A percentile compares a stretch with the other conserved stretches of the same genome.
Conservation (phyloP, 2,113 vertebrate species). For the Pseudois nayaur region DNA sequence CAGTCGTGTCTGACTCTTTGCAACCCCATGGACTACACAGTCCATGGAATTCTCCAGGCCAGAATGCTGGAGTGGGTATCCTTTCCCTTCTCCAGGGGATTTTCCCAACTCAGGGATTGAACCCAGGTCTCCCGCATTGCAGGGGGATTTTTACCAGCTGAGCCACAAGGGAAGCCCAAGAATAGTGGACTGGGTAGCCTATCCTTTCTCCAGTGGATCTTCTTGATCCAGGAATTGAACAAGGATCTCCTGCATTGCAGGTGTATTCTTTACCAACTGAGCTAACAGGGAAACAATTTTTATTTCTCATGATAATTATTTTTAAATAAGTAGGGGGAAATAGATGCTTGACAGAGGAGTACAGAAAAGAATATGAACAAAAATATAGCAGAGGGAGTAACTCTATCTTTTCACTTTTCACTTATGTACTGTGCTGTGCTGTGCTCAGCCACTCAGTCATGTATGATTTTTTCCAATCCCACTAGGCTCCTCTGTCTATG, state of each 20-base stretch:
- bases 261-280: neutral
- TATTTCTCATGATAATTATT: neutral
- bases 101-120: neutral
- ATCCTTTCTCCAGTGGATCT: neutral
- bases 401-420: neutral
- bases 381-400: neutral
- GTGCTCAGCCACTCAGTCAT: neutral
- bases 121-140: neutral
- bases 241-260: neutral
- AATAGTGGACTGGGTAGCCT: neutral
- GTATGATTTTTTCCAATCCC: neutral
- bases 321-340: neutral
- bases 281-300: neutral
- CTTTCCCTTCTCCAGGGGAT: neutral
- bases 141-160: neutral
- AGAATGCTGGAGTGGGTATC: neutral
- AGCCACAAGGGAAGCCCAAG: neutral
- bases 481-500: neutral
- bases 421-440: neutral
- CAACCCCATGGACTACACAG: neutral
- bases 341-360: neutral
- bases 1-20: neutral
- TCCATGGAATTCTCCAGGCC: neutral
- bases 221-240: neutral
- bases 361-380: neutral